phyloP scores from a whole-genome alignment of 1,140 invertebrate species.

The Lucilia cuprina region DNA sequence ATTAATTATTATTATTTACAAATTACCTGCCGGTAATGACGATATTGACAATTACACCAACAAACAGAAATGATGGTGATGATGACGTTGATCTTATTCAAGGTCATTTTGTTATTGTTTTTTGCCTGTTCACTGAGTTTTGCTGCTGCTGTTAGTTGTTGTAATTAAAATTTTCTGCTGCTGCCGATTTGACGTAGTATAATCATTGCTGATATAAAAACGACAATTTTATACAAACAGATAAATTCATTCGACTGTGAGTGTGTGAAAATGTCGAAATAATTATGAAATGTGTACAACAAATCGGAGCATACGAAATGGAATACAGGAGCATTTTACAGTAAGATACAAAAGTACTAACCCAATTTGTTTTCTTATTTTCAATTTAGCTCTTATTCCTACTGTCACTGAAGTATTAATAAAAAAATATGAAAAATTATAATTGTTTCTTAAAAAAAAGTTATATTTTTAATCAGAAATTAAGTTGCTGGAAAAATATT shows the following conservation, averaged over 20 bases:
- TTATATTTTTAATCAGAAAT: no score
- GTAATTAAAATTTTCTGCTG: not conserved
- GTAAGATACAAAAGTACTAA: no score
- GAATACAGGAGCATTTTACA: no score
- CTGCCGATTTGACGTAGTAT: not conserved
- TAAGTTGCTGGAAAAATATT: no score
- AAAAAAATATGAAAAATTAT: no score
- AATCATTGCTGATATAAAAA: not conserved
- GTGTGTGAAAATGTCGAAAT: no score
- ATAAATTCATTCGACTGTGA: not conserved
- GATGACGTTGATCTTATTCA: not conserved
- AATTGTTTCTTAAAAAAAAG: no score
- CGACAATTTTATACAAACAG: not conserved
- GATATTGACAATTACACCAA: not conserved
- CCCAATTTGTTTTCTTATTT: no score
- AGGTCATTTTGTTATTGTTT: not conserved
- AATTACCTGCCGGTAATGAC: not conserved
- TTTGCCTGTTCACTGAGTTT: not conserved
- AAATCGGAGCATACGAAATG: no score
- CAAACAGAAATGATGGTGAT: not conserved
- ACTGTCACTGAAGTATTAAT: no score
- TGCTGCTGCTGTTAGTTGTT: not conserved
- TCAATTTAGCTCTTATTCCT: no score
- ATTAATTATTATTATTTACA: not conserved
- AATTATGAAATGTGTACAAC: no score